Conservation (phyloP, 2,888 invertebrate genomes). For the Clunio marinus region DNA sequence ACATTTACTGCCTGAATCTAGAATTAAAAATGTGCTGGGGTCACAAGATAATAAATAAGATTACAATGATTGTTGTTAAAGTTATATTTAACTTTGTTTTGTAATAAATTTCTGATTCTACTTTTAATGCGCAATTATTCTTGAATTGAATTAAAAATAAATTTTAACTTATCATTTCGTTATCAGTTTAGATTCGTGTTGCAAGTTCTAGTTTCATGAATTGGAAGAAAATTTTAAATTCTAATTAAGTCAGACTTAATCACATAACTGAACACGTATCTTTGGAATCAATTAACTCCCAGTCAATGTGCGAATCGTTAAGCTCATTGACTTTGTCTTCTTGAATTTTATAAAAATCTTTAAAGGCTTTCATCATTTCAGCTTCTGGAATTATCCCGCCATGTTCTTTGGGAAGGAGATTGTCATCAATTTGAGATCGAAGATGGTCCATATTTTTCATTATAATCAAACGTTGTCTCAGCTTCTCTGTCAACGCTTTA, state of each 20-base stretch:
- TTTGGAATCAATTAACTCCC: slow-evolving; percentile 12
- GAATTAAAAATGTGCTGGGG: too few relatives aligned
- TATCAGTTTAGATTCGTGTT: too few relatives aligned
- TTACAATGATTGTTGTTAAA: too few relatives aligned
- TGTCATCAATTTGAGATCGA: not conserved
- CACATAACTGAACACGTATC: not conserved
- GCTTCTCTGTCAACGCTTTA: slow-evolving; percentile 20
- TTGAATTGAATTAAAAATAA: too few relatives aligned
- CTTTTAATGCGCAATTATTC: too few relatives aligned
- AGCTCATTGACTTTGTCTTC: not conserved
- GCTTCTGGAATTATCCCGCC: not conserved
- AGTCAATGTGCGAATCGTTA: slow-evolving; percentile 8
- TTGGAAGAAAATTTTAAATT: too few relatives aligned
- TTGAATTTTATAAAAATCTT: not conserved
- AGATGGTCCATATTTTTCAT: slow-evolving; percentile 22
- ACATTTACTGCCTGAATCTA: too few relatives aligned
- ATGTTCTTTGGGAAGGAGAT: not conserved
- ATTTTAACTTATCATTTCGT: too few relatives aligned
- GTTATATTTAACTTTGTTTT: too few relatives aligned
- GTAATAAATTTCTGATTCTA: too few relatives aligned
- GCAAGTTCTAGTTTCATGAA: too few relatives aligned
- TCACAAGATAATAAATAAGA: too few relatives aligned
- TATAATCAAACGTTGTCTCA: slow-evolving; percentile 16
- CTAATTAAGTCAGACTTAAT: not conserved
- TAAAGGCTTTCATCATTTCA: slow-evolving; percentile 22